Evolutionary conservation across 2,113 vertebrate genomes (phyloP).

Genomic region (Trogon melanurus): DNA sequence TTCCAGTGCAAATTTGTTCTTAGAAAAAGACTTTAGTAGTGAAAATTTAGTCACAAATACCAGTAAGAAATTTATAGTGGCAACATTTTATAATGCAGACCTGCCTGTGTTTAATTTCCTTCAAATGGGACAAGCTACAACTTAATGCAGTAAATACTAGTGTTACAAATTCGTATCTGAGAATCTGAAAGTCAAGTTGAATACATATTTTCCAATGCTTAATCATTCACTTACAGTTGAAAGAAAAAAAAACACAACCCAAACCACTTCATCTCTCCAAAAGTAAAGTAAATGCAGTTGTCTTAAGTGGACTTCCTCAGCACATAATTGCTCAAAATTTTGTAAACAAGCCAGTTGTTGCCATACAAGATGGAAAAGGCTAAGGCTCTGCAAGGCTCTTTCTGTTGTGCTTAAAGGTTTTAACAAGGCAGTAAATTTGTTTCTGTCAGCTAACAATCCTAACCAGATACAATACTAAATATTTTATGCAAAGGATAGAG

Average conservation of each 20-base stretch:
- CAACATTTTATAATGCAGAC: not conserved
- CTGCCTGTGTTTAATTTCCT: not conserved
- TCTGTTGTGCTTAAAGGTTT: constrained; percentile 16
- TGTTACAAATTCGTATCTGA: not conserved
- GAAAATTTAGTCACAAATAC: not conserved
- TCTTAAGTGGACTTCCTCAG: constrained; percentile 17
- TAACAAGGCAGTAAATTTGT: not conserved
- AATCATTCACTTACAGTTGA: not conserved
- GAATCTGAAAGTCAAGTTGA: not conserved
- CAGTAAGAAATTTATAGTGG: not conserved
- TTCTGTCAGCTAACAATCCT: constrained; percentile 18
- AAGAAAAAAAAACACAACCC: not conserved
- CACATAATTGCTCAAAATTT: not conserved
- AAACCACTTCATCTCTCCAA: not conserved
- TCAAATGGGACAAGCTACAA: not conserved
- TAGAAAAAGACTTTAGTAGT: not conserved
- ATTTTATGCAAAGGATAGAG: not conserved
- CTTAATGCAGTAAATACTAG: not conserved
- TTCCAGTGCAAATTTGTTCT: not conserved
- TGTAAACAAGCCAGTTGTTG: constrained; percentile 19
- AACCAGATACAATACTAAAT: not conserved
- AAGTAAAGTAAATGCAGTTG: not conserved
- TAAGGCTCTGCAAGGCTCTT: not conserved
- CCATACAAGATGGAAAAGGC: not conserved
- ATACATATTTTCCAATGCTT: not conserved